Percentiles rank a stretch among this genome's conserved stretches.
phyloP scores from a whole-genome alignment of 1,140 invertebrate species.

The Charaxes varanes region DNA sequence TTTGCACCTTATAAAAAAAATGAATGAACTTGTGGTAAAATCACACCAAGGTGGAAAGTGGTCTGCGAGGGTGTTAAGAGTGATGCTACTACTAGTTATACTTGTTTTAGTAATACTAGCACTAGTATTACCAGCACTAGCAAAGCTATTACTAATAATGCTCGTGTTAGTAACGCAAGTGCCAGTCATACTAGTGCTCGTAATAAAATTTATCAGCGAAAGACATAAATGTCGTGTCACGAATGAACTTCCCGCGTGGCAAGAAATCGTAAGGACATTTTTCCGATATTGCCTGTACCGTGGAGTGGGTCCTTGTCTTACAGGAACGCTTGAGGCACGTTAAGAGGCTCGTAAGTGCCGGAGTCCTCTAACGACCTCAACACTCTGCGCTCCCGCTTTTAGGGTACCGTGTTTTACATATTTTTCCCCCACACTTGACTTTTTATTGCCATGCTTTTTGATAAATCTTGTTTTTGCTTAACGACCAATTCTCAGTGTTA shows the following conservation, averaged over 20 bases:
- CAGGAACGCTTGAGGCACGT: slow-evolving; percentile 14
- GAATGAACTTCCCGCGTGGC: slow-evolving; percentile 1
- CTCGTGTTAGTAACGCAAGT: too few relatives aligned
- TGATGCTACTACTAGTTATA: too few relatives aligned
- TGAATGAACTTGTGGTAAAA: too few relatives aligned
- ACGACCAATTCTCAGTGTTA: too few relatives aligned
- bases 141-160: too few relatives aligned
- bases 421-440: not conserved
- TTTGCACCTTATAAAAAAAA: too few relatives aligned
- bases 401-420: not conserved
- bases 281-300: slow-evolving; percentile 6
- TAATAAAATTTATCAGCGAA: not conserved
- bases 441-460: not conserved
- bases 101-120: too few relatives aligned
- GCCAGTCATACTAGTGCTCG: not conserved
- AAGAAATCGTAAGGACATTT: not conserved
- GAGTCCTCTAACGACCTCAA: slow-evolving; percentile 19
- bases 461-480: not conserved
- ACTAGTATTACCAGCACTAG: too few relatives aligned
- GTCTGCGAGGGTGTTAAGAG: too few relatives aligned
- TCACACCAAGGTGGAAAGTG: too few relatives aligned
- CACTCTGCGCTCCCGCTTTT: slow-evolving; percentile 13
- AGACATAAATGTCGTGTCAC: not conserved
- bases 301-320: slow-evolving; percentile 17
- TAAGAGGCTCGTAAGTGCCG: slow-evolving; percentile 19